phyloP scores from a whole-genome alignment of 2,888 invertebrate species.

The Lacanobia oleracea region DNA sequence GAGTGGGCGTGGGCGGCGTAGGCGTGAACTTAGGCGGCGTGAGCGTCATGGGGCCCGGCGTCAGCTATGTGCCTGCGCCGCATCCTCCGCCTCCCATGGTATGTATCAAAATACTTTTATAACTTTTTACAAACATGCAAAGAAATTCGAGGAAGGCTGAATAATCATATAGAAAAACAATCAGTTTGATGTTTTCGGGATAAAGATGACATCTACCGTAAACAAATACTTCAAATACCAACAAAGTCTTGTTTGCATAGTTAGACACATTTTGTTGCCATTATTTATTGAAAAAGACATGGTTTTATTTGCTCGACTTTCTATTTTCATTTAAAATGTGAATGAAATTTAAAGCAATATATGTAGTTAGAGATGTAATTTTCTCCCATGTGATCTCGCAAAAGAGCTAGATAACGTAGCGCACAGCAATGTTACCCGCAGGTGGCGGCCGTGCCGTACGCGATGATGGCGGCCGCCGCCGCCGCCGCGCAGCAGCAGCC shows the following conservation, averaged over 20 bases:
- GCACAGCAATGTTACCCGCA: slow-evolving; percentile 64
- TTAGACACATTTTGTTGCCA: too few relatives aligned
- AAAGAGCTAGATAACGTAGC: slow-evolving; percentile 31
- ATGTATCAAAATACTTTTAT: slow-evolving; percentile 27
- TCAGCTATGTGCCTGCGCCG: slow-evolving; percentile 89
- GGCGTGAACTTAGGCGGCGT: slow-evolving; percentile 82
- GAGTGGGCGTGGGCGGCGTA: slow-evolving; percentile 84
- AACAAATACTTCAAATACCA: too few relatives aligned
- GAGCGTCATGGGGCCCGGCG: slow-evolving; percentile 86
- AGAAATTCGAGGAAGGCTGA: too few relatives aligned
- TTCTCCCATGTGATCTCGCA: too few relatives aligned
- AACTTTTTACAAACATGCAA: not conserved
- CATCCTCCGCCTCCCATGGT: slow-evolving; percentile 87
- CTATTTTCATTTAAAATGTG: too few relatives aligned
- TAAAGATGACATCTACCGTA: too few relatives aligned
- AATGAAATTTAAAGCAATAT: too few relatives aligned
- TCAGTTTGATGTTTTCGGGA: not conserved
- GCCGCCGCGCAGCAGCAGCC: slow-evolving; percentile 87
- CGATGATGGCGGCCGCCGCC: slow-evolving; percentile 83
- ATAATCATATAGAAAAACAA: not conserved
- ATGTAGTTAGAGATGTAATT: too few relatives aligned
- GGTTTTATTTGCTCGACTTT: too few relatives aligned
- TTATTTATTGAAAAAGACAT: too few relatives aligned
- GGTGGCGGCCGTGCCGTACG: slow-evolving; percentile 85
- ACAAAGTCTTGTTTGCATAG: too few relatives aligned